Evolutionary conservation across 2,888 invertebrate genomes (phyloP).

Genomic region (Thumatha senex): DNA sequence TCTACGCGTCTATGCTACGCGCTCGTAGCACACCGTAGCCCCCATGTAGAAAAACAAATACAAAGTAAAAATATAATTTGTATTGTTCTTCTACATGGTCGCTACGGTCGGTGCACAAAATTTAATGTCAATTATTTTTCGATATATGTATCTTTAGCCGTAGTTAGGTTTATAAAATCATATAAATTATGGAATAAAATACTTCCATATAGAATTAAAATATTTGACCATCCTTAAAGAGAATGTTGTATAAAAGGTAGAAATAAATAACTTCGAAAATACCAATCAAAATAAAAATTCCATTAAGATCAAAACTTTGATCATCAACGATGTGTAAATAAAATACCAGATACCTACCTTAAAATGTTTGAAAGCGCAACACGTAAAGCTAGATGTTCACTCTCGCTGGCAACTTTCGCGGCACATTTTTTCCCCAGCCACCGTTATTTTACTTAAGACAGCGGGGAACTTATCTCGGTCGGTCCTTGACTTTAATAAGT

Average conservation of each 20-base stretch:
- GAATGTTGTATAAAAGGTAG: no score
- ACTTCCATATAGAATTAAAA: no score
- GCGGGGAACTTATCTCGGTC: slow-evolving; percentile 80
- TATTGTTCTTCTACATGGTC: no score
- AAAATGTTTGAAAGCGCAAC: slow-evolving; percentile 62
- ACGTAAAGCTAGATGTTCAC: slow-evolving; percentile 73
- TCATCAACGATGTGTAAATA: slow-evolving; percentile 37
- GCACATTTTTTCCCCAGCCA: slow-evolving; percentile 69
- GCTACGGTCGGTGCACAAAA: no score
- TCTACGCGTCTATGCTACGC: slow-evolving; percentile 51
- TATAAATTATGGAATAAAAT: no score
- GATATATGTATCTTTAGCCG: no score
- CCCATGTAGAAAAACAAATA: slow-evolving; percentile 14
- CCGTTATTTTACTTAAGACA: slow-evolving; percentile 82
- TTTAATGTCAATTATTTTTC: no score
- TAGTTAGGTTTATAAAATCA: no score
- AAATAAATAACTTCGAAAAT: background rate
- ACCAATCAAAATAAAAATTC: background rate
- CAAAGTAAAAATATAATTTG: no score
- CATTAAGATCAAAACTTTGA: background rate
- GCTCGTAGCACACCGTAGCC: slow-evolving; percentile 41
- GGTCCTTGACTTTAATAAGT: slow-evolving; percentile 84
- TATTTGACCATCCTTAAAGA: no score
- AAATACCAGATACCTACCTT: slow-evolving; percentile 43
- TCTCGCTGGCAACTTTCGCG: slow-evolving; percentile 71